Base-by-base conservation (phyloP, 64 coral and sea anemone genomes). In the Orbicella faveolata region DNA sequence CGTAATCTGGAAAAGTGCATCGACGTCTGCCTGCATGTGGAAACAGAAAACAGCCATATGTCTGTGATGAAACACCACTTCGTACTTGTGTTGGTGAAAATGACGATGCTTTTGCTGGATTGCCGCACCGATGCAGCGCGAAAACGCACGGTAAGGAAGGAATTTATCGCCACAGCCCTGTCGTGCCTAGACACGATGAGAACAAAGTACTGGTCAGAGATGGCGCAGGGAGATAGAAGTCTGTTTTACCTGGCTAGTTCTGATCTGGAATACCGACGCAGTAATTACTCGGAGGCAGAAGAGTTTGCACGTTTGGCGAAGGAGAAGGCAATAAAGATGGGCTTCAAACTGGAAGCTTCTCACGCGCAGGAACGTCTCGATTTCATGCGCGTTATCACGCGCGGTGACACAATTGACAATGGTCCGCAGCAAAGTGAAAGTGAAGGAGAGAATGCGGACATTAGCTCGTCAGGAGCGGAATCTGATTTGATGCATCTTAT, bases 21-120 rank as follows among this genome's bases (percentile, higher is more conserved):
- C 10, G 88, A 89, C 53, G 19, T 61, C 16, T 68, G 62, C 12
- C 1, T 34, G 6, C 18, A 7, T 2, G 33, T 84, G n/a, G 61
- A 67, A 52, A 51, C 2, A 2, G 34, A 84, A 84, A 61, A 83
- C 34, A 12, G 52, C 1, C 1, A 65, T 0, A 2, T 76, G 16
- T 89, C 80, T 34, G 61, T 89, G 14, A 89, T 80, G 76, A 89
- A 77, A 15, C 88, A 89, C 41, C 88, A 77, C 62, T 89, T 79
- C 72, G 75, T 75, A 11, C 77, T 89, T 34, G 52, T 53, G 52
- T 53, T 53, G 54, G 73, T 89, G 0, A 80, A 79, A 78, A 89
- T 80, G 6, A 61, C 76, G 2, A 79, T 89, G 75, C 87, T 88
- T 51, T 76, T 67, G 52, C 57, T 88, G 1, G 87, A 88, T 78